Percentiles rank a stretch among this genome's conserved stretches.
Conservation (phyloP, 2,797 vertebrate genomes). For the Enteromius anoplus region DNA sequence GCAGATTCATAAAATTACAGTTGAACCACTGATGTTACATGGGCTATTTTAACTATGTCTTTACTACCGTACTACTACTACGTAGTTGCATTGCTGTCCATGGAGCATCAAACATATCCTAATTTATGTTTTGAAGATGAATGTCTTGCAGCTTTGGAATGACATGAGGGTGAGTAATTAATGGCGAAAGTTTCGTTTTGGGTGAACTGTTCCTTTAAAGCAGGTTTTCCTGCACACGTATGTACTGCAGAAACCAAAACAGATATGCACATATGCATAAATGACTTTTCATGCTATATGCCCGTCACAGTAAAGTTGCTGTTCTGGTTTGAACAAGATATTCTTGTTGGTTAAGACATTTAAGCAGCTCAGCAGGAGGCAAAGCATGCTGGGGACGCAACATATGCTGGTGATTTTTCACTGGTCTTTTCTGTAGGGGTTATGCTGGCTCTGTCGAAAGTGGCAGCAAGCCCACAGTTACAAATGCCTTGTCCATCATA, state of each 20-base stretch:
- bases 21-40: neutral
- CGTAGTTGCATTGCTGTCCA: neutral
- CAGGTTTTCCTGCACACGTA: neutral
- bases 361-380: neutral
- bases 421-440: conserved; percentile 7
- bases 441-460: neutral
- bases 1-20: too few relatives aligned
- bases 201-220: neutral
- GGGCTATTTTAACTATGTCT: neutral
- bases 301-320: neutral
- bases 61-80: too few relatives aligned
- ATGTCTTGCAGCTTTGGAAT: neutral
- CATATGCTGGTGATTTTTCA: conserved; percentile 29
- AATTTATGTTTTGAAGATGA: neutral
- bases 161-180: neutral
- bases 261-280: neutral
- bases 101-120: neutral
- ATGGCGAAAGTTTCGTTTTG: neutral
- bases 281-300: neutral
- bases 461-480: conserved; percentile 27
- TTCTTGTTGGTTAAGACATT: neutral
- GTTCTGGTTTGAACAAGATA: conserved; percentile 7
- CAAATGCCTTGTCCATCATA: conserved; percentile 38
- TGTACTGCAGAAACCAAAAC: neutral
- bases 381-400: conserved; percentile 1